Percentiles rank a stretch among this genome's conserved stretches.
phyloP scores from a whole-genome alignment of 2,113 vertebrate genomes.

The Sinocyclocheilus grahami region DNA sequence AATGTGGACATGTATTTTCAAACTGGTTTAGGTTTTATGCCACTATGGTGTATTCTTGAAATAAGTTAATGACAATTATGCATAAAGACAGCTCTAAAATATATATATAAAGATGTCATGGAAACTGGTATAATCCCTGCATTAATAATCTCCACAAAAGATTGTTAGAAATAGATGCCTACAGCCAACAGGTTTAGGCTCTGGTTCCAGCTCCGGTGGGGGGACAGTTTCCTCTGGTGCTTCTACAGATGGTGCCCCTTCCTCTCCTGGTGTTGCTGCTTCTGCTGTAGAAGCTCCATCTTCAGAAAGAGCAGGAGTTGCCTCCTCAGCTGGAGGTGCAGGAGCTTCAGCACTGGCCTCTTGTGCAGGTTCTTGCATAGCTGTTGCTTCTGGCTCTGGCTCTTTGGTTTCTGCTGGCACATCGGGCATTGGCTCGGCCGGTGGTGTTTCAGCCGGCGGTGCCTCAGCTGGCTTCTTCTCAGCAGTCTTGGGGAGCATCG shows the following conservation, averaged over 20 bases:
- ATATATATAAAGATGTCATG: neutral
- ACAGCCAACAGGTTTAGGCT: conserved; percentile 65
- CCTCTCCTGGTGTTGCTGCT: conserved; percentile 41
- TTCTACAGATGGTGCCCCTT: conserved; percentile 40
- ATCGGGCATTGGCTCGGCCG: conserved; percentile 4
- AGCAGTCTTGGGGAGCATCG: conserved; percentile 68
- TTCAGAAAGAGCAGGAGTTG: conserved; percentile 19
- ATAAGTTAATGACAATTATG: neutral
- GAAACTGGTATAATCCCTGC: neutral
- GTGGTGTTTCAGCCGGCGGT: conserved; percentile 22
- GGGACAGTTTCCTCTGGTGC: conserved; percentile 47
- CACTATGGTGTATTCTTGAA: neutral
- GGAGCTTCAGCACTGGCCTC: conserved; percentile 38
- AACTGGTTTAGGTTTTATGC: neutral
- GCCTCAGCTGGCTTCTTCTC: conserved; percentile 68
- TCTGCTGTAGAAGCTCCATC: conserved; percentile 43
- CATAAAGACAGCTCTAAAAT: neutral
- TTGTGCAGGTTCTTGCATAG: conserved; percentile 41
- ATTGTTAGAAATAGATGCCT: conserved; percentile 60
- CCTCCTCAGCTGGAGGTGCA: conserved; percentile 2
- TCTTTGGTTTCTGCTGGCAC: conserved; percentile 40
- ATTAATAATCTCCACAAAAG: conserved; percentile 15
- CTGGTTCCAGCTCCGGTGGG: conserved; percentile 57
- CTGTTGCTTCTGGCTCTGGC: conserved; percentile 42
- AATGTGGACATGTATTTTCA: neutral